Percentiles rank a stretch among this genome's conserved stretches.
Conservation (phyloP, 2,888 invertebrate genomes). For the Dorcus hopei region DNA sequence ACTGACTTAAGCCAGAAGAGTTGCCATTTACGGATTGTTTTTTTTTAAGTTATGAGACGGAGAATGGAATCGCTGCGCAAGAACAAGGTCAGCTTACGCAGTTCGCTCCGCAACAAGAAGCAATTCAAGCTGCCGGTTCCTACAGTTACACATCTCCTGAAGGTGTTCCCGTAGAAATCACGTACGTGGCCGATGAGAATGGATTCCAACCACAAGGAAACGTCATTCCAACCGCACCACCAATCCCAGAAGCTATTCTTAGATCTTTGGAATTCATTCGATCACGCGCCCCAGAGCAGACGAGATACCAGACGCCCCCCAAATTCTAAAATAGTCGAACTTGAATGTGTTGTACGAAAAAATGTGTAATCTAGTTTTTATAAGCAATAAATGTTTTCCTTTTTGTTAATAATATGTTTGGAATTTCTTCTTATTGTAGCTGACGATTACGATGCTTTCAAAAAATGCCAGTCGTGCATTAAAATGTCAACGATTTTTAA, state of each 20-base stretch:
- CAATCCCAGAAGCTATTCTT: conserved; percentile 38
- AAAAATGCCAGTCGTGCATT: no score
- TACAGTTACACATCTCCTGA: conserved; percentile 67
- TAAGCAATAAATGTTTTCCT: no score
- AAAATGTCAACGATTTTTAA: no score
- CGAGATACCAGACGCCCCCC: no score
- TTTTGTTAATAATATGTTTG: no score
- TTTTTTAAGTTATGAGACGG: conserved; percentile 11
- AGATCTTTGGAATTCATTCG: conserved; percentile 54
- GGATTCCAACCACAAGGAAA: conserved; percentile 57
- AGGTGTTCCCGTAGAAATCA: conserved; percentile 56
- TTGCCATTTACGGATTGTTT: not conserved
- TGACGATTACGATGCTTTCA: no score
- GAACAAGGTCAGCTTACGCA: conserved; percentile 57
- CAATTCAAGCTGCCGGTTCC: conserved; percentile 52
- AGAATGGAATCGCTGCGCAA: conserved; percentile 36
- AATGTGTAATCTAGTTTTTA: no score
- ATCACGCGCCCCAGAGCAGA: conserved; percentile 52
- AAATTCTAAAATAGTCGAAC: no score
- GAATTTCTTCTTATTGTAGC: no score
- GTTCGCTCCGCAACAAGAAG: conserved; percentile 4
- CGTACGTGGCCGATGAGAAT: conserved; percentile 62
- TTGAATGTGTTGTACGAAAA: no score
- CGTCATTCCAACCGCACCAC: conserved; percentile 49
- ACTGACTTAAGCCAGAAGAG: not conserved